Evolutionary conservation across 1,140 invertebrate genomes (phyloP).

Genomic region (Aphaenogaster ashmeadi): DNA sequence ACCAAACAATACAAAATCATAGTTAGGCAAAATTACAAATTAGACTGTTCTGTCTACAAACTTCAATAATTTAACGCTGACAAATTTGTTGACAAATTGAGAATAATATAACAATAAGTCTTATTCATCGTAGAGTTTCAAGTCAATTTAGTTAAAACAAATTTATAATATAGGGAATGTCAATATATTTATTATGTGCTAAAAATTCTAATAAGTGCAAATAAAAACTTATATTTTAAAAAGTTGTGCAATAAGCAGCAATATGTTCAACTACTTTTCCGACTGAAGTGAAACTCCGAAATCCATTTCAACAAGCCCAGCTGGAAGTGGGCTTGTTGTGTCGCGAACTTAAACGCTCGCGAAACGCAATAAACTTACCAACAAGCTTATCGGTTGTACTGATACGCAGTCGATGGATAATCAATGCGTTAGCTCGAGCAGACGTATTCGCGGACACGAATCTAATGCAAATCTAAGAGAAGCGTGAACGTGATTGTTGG

Average conservation of each 20-base stretch:
- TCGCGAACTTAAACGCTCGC: slow-evolving; percentile 16
- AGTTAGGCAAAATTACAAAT: background rate
- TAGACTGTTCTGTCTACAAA: background rate
- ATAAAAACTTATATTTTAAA: background rate
- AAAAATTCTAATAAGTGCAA: background rate
- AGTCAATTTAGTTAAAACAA: background rate
- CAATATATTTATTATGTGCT: background rate
- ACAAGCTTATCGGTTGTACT: slow-evolving; percentile 17
- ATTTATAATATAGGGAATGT: background rate
- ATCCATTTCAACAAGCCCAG: slow-evolving; percentile 23
- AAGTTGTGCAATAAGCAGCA: slow-evolving; percentile 3
- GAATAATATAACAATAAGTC: background rate
- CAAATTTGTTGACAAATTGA: background rate
- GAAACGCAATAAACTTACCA: slow-evolving; percentile 44
- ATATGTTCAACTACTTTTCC: background rate
- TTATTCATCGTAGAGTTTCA: background rate
- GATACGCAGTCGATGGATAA: slow-evolving; percentile 23
- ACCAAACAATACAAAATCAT: slow-evolving; percentile 43
- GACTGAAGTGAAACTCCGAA: background rate
- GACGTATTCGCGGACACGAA: background rate
- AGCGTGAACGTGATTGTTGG: slow-evolving; percentile 25
- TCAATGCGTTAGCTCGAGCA: background rate
- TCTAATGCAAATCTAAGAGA: slow-evolving; percentile 42
- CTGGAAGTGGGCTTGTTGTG: background rate
- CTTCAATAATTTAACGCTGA: background rate